Evolutionary conservation across 2,797 vertebrate genomes (phyloP).

Genomic region (Chrysolophus pictus): DNA sequence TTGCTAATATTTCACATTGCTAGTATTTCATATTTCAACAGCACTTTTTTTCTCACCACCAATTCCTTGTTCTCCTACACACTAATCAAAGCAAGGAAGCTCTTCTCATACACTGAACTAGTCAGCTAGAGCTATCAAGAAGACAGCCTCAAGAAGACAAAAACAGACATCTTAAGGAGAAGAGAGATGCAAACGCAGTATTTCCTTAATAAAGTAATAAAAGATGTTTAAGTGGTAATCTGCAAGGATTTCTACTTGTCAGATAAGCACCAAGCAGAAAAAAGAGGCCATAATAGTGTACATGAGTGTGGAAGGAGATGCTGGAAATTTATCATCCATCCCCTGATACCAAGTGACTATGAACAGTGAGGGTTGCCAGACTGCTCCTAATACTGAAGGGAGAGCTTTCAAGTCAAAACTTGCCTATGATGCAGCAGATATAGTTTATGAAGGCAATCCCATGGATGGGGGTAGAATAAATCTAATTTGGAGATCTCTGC

Average conservation of each 20-base stretch:
- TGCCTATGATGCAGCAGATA: not conserved
- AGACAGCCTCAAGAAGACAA: not conserved
- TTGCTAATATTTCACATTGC: not conserved
- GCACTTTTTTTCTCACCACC: not conserved
- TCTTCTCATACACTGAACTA: not conserved
- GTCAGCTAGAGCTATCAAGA: not conserved
- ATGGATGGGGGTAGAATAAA: not conserved
- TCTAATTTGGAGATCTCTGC: not conserved
- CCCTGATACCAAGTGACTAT: not conserved
- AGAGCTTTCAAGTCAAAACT: not conserved
- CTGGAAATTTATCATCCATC: not conserved
- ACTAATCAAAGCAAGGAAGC: not conserved
- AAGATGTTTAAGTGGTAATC: not conserved
- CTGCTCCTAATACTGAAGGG: not conserved
- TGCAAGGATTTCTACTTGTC: not conserved
- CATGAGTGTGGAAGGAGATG: not conserved
- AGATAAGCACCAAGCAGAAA: not conserved
- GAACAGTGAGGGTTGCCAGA: not conserved
- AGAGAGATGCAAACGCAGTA: not conserved
- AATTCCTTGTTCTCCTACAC: not conserved
- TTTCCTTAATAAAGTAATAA: not conserved
- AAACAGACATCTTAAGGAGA: not conserved
- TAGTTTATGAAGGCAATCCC: not conserved
- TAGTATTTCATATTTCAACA: not conserved
- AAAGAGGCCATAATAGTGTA: not conserved